Evolutionary conservation across 2,888 invertebrate genomes (phyloP).

Genomic region (Crocallis elinguaria): DNA sequence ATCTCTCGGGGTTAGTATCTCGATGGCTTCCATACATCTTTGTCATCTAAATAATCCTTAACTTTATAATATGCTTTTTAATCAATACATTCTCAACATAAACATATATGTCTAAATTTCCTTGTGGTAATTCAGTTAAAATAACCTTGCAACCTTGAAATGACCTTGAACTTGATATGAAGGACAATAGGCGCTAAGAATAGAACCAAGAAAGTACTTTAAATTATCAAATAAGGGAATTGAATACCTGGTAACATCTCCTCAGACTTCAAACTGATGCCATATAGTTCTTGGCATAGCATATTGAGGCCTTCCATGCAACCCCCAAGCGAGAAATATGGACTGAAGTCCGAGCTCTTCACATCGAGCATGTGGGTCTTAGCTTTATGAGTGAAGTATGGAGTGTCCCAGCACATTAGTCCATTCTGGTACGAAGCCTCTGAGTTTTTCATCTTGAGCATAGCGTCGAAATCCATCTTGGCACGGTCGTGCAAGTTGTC

Average conservation of each 20-base stretch:
- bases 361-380: constrained; percentile 89
- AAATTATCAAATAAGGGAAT: not conserved
- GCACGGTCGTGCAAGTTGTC: constrained; percentile 89
- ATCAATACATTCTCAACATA: too few species aligned
- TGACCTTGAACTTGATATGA: too few species aligned
- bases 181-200: too few species aligned
- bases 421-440: constrained; percentile 61
- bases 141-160: too few species aligned
- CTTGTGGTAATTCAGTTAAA: too few species aligned
- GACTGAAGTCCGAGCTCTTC: constrained; percentile 89
- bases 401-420: constrained; percentile 93
- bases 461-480: constrained; percentile 89
- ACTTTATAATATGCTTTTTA: too few species aligned
- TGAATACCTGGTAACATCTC: constrained; percentile 87
- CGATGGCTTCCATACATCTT: too few species aligned
- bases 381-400: constrained; percentile 91
- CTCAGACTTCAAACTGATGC: constrained; percentile 90
- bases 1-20: too few species aligned
- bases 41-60: too few species aligned
- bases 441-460: constrained; percentile 89
- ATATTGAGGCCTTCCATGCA: constrained; percentile 99
- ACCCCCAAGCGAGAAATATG: constrained; percentile 95
- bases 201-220: too few species aligned
- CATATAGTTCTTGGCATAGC: constrained; percentile 93
- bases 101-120: too few species aligned